Evolutionary conservation across 2,888 invertebrate species (phyloP), one percentile per base, ranked within the genome.

Genomic region (Napeogenes inachia): DNA sequence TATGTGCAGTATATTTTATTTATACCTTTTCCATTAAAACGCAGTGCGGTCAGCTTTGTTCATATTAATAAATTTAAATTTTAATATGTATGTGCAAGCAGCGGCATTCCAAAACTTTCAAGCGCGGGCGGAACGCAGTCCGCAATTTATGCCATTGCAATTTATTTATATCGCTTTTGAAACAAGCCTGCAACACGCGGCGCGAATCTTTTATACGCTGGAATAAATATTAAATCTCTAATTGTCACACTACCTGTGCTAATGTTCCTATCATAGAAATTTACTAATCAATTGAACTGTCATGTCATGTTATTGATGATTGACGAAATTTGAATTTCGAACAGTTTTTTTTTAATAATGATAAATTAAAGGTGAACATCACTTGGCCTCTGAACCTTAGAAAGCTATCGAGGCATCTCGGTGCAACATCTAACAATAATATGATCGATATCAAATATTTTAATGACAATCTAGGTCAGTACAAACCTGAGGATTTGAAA

Each of bases 31-130:
- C 50, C 45, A 61, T 33, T 45, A 47, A 6, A 50, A 50, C 47
- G 55, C 38, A 53, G 56, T 53, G 56, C 53, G 60, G 60, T 33
- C 53, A 53, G 42, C 56, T 56, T 60, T 45, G 8, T 61, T 53
- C 60, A 61, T 61, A 61, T 61, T 61, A 61, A 56, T 61, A 61
- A 61, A 61, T 61, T 61, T 61, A 50, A 61, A 61, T 61, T 61
- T 61, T 61, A 61, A 61, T 61, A 61, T 53, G 56, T 53, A 61
- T 53, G 56, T 53, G 60, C 56, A 46, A n/a, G 60, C 60, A 56
- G 56, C 60, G 56, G 60, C 56, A 61, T 61, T 57, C 38, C 56
- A 61, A 61, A 61, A 56, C 56, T 61, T 61, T 53, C 50, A 50
- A 53, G 53, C 60, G 60, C 60, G 60, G 56, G 60, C 47, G 60